Percentiles rank a stretch among this genome's conserved stretches.
Evolutionary conservation across 2,113 vertebrate species (phyloP).

Genomic region (Eidolon helvum): DNA sequence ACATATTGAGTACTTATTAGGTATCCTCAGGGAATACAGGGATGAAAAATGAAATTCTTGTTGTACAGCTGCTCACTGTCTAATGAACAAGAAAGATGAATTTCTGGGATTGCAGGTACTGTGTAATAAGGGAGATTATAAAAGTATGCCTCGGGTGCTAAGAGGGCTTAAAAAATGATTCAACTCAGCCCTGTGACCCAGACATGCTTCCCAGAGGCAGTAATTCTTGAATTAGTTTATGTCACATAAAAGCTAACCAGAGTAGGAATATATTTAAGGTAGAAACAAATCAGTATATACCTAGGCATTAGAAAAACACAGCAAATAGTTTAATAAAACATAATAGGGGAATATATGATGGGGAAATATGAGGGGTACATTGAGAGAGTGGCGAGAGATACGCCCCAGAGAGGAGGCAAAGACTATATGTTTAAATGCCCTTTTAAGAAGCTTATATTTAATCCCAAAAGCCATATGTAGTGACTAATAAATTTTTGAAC

Average conservation of each 20-base stretch:
- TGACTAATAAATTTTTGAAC: neutral
- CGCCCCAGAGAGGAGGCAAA: neutral
- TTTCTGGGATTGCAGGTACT: neutral
- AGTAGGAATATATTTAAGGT: neutral
- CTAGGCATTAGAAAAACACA: neutral
- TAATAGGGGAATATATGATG: neutral
- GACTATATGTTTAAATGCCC: neutral
- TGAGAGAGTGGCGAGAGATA: neutral
- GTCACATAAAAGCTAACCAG: neutral
- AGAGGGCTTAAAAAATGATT: neutral
- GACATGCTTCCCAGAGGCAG: neutral
- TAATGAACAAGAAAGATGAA: neutral
- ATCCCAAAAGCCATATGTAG: neutral
- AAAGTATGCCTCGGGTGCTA: neutral
- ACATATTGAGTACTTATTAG: neutral
- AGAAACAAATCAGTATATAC: neutral
- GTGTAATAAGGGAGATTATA: neutral
- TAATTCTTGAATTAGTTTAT: neutral
- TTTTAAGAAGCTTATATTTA: neutral
- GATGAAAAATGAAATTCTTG: neutral
- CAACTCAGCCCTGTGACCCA: neutral
- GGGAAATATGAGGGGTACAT: rapidly evolving
- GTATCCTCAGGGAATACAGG: neutral
- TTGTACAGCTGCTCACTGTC: neutral
- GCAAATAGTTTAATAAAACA: neutral